Base-by-base conservation (phyloP, 2,113 vertebrate species). In the Gobio gobio region DNA sequence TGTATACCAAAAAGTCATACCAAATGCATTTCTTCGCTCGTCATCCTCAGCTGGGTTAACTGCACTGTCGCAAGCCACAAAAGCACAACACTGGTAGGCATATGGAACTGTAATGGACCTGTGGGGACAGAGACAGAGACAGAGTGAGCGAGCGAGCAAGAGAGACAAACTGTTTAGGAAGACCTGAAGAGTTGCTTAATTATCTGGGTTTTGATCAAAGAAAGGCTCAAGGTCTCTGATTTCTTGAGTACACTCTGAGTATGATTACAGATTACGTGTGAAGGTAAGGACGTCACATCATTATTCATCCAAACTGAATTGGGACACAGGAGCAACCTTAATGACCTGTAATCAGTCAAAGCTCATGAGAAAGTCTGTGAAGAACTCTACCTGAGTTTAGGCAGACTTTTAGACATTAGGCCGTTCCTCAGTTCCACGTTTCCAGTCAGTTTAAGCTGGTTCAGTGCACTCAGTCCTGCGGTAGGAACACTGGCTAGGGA, bases 11-110 rank as follows among this genome's bases (percentile, higher is more conserved):
- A 66, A 43, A 43, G 20, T 86, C 88, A 83, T 87, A 92, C 94
- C 94, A 87, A 93, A 87, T 68, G 92, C 93, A 89, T 95, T 96
- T 85, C 92, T 95, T 56, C 83, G 83, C 54, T 94, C 91, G 68
- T 93, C 95, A 56, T 96, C 96, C 49, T 93, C 90, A 10, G 94
- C 93, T 3, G 94, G 91, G 86, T 92, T 94, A 18, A 89, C 84
- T 0, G 93, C 91, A 49, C 96, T 94, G 87, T 98, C 96, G 90
- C 97, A 99, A 3, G 95, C 96, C 87, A 96, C 95, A 88, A 99
- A 99, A 0, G 97, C 96, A 91, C 98, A 99, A 92, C 98, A 99
- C 90, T 99, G 98, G 91, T 99, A 99, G 70, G 98, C 98, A 24
- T 99, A 99, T 0, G 98, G 97, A 49, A 99, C 96, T 47, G 97